phyloP scores from a whole-genome alignment of 2,113 vertebrate species.

The Centropus unirufus region DNA sequence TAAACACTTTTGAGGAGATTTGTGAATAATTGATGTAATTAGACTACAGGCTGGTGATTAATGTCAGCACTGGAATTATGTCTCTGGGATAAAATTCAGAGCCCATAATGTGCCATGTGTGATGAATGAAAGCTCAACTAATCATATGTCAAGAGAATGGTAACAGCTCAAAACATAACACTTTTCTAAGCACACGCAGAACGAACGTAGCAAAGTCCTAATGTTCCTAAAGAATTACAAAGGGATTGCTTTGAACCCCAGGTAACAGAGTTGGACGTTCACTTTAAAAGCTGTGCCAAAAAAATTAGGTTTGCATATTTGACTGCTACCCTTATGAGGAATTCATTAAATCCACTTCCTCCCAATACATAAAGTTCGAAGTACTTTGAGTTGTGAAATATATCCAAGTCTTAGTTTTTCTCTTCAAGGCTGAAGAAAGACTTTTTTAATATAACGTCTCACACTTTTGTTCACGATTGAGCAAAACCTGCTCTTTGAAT shows the following conservation, averaged over 20 bases:
- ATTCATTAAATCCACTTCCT: neutral
- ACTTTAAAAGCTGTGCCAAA: neutral
- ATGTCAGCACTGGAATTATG: too few relatives aligned
- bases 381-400: neutral
- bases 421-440: neutral
- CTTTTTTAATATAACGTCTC: neutral
- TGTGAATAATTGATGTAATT: too few relatives aligned
- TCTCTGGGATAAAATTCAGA: too few relatives aligned
- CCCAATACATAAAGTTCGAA: neutral
- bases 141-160: too few relatives aligned
- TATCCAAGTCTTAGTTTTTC: neutral
- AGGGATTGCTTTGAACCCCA: neutral
- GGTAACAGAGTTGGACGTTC: neutral
- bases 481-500: neutral
- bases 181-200: neutral
- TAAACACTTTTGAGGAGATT: too few relatives aligned
- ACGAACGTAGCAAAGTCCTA: neutral
- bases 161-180: neutral
- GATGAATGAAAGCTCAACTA: too few relatives aligned
- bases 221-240: neutral
- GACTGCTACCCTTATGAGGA: neutral
- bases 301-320: neutral
- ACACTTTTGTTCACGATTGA: neutral
- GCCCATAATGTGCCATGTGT: too few relatives aligned
- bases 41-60: too few relatives aligned